Evolutionary conservation across 2,888 invertebrate genomes (phyloP).

Genomic region (Stenodera caucasica): DNA sequence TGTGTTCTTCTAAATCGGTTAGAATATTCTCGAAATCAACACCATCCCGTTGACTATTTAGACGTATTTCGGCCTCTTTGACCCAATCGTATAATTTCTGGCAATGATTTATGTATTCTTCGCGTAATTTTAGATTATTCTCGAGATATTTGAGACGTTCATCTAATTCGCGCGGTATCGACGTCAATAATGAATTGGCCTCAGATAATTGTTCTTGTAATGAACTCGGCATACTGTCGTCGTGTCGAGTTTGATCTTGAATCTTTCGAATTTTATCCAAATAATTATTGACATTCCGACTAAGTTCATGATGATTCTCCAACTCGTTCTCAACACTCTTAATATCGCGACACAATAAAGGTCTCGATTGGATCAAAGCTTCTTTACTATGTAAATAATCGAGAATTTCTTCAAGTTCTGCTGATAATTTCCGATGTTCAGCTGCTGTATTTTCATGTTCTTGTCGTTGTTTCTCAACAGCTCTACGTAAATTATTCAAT

Average conservation of each 20-base stretch:
- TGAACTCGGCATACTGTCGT: constrained; percentile 78
- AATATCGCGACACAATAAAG: constrained; percentile 75
- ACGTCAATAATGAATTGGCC: constrained; percentile 75
- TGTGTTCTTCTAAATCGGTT: constrained; percentile 83
- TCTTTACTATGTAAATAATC: constrained; percentile 85
- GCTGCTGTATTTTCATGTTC: constrained; percentile 87
- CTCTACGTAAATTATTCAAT: constrained; percentile 73
- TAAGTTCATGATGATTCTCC: constrained; percentile 72
- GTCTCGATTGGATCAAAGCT: constrained; percentile 78
- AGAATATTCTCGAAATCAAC: constrained; percentile 86
- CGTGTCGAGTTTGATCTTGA: constrained; percentile 71
- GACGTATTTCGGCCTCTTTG: constrained; percentile 75
- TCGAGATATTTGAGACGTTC: constrained; percentile 80
- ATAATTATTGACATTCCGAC: constrained; percentile 69
- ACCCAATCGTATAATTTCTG: constrained; percentile 83
- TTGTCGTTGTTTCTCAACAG: constrained; percentile 83
- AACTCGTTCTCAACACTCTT: constrained; percentile 80
- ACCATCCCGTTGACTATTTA: constrained; percentile 79
- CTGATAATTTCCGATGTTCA: constrained; percentile 82
- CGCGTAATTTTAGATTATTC: constrained; percentile 73
- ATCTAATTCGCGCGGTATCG: constrained; percentile 77
- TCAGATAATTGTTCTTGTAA: constrained; percentile 84
- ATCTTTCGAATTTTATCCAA: constrained; percentile 65
- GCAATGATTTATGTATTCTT: constrained; percentile 75
- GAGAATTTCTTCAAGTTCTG: constrained; percentile 79